Evolutionary conservation across 2,113 vertebrate species (phyloP), one percentile per base, ranked within the genome.

Genomic region (Poeciliopsis turrubarensis): DNA sequence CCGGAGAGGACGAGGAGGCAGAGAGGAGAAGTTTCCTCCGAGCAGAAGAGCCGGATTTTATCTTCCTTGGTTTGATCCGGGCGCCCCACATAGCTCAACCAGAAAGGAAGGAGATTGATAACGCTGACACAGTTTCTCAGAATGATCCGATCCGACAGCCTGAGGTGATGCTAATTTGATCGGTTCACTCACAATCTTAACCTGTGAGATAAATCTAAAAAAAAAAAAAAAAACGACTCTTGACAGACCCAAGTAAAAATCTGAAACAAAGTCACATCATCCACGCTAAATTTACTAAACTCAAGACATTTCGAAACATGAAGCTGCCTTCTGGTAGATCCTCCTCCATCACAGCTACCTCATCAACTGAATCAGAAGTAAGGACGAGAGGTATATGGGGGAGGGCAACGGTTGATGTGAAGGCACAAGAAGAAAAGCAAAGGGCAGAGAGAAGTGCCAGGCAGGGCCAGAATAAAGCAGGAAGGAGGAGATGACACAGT

Each of bases 11-110:
- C 1, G 79, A 74, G 34, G 81, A 83, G 32, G 68, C 26, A 2
- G 85, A 76, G 47, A 74, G 27, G 67, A 72, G 70, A 32, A 63
- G 84, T 64, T 80, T 89, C 65, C 83, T 85, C 82, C 77, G 73
- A 0, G 72, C 7, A 5, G 77, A 75, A 69, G 39, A 2, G 66
- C 39, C 64, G 60, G 74, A 68, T 81, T 78, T 90, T 1, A 85
- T 68, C 80, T 79, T 91, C 74, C 88, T 73, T 0, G 86, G 89
- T 80, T 91, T 85, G 22, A 91, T 85, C 44, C 83, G 75, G 70
- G 84, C 83, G 7, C 91, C 91, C 90, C 90, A 93, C 90, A 93
- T 93, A 15, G 61, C 85, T 72, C n/a, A 10, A 54, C 30, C 26
- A 63, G 65, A 5, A 37, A 76, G 25, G 39, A 71, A 39, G 17